Evolutionary conservation across 2,888 invertebrate species (phyloP), one percentile per base, ranked within the genome.

Genomic region (Podabrus alpinus): DNA sequence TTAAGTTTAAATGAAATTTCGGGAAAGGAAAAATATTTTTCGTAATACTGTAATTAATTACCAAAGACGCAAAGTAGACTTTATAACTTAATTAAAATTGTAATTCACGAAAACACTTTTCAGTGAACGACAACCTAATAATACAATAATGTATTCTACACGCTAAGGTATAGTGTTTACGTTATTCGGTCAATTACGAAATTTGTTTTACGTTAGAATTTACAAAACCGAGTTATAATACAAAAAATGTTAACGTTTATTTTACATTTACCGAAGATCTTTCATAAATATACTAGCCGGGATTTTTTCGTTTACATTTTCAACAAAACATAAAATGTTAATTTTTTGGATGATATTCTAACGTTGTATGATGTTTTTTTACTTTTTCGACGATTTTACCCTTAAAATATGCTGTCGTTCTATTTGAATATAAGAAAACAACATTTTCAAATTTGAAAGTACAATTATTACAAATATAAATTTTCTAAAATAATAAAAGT

Each of bases 31-130:
- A 73, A 73, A 79, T n/a, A n/a, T 78, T 79, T 79, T 75, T 78
- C 76, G 73, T 77, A 76, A 77, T 76, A 69, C 72, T 71, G 68
- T 61, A 72, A 77, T 79, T 77, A 76, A 79, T 77, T 76, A 68
- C 71, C n/a, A 74, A 29, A 69, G 73, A 75, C 72, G 69, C 62
- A 71, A 71, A 74, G 59, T 66, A 68, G 73, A 71, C 72, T 68
- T 76, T 75, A 72, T 79, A 80, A 81, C 73, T 79, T 76, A 78
- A 80, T 79, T 81, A 80, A 81, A 80, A 81, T 80, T 80, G 45
- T n/a, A 45, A 45, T 45, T 45, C 45, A n/a, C n/a, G 45, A 45
- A 45, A 45, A 45, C n/a, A 45, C n/a, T 45, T 45, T 45, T 45
- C n/a, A 45, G 45, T n/a, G 45, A 45, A 45, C 45, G 45, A 45